These are phyloP conservation scores for Drosophila repletoides DNA, from an alignment of 1,140 invertebrate species.

Conservation along the genomic window DNA sequence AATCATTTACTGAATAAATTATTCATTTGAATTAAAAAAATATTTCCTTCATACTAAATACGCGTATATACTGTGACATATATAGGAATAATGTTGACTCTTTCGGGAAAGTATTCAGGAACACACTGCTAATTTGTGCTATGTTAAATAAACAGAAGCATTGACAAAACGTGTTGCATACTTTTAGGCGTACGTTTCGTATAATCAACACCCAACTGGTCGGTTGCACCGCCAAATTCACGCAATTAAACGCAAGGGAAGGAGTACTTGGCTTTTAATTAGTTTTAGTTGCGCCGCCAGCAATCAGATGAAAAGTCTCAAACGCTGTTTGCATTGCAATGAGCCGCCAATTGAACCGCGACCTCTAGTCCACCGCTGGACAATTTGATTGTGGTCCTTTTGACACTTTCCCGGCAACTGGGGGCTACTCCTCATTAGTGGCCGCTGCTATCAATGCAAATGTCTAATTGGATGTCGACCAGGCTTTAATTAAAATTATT, in stretches of 20 bases:
- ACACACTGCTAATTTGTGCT: constrained; percentile 50
- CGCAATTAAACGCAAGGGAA: neutral
- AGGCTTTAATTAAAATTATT: constrained; percentile 59
- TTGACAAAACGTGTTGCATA: constrained; percentile 24
- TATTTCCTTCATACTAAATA: no score
- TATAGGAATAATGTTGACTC: no score
- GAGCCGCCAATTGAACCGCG: constrained; percentile 33
- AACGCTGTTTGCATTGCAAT: constrained; percentile 56
- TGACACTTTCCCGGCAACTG: constrained; percentile 22
- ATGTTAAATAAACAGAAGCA: constrained; percentile 47
- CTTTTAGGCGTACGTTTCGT: constrained; percentile 21
- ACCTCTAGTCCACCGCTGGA: constrained; percentile 33
- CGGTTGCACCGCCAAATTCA: neutral
- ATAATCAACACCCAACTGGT: constrained; percentile 36
- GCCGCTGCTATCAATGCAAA: neutral
- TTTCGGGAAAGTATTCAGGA: no score
- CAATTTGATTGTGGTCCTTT: constrained; percentile 64
- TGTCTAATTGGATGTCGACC: constrained; percentile 10
- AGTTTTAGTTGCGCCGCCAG: constrained; percentile 50
- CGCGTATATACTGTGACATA: no score
- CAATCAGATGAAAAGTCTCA: constrained; percentile 47
- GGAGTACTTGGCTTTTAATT: constrained; percentile 55
- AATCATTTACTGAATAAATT: no score
- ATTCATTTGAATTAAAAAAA: no score
- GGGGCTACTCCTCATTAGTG: constrained; percentile 43